These are phyloP conservation scores for Drosophila rubida DNA, from an alignment of 2,888 invertebrate species.

Conservation along the genomic window DNA sequence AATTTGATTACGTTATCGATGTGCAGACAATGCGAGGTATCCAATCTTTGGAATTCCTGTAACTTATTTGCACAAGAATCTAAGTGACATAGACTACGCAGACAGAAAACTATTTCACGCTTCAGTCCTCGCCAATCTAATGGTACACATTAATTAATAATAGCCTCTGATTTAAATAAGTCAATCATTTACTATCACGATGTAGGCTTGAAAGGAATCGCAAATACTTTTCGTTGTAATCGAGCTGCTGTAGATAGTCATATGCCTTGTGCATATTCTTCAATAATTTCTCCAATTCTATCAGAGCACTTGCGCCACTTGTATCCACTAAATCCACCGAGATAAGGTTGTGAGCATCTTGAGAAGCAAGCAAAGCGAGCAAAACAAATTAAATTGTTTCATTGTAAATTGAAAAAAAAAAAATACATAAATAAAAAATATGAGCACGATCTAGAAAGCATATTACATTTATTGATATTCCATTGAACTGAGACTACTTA, in stretches of 20 bases:
- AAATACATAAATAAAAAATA: not conserved
- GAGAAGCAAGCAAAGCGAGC: too few relatives aligned
- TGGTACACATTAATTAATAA: not conserved
- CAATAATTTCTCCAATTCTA: conserved; percentile 90
- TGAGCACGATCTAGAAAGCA: not conserved
- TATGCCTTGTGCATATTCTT: conserved; percentile 89
- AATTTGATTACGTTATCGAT: conserved; percentile 12
- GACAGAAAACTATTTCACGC: too few relatives aligned
- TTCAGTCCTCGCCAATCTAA: conserved; percentile 89
- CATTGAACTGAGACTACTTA: too few relatives aligned
- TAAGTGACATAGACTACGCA: too few relatives aligned
- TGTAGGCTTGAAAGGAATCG: conserved; percentile 89
- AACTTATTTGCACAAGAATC: too few relatives aligned
- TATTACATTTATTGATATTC: not conserved
- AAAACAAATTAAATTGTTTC: too few relatives aligned
- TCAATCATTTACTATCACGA: conserved; percentile 87
- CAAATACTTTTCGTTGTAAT: conserved; percentile 87
- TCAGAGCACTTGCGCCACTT: conserved; percentile 91
- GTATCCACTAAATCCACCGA: conserved; percentile 89
- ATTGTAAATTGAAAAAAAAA: too few relatives aligned
- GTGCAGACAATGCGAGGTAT: conserved; percentile 84
- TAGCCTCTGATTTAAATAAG: not conserved
- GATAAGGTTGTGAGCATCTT: conserved; percentile 86
- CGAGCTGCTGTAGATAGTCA: too few relatives aligned
- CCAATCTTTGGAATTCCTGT: not conserved